A percentile compares a stretch with the other conserved stretches of the same genome.
These are phyloP conservation scores for sheep (Ovis aries) DNA, from an alignment of 2,113 vertebrate species.

Conservation along the genomic window ARS-UI_Ramb_v3.0 NC_056057.1:50503001-50503500, in stretches of 20 bases:
- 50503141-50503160: neutral
- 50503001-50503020: neutral
- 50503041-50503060: neutral
- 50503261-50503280: constrained; percentile 57
- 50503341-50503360: constrained; percentile 72
- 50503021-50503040: neutral
- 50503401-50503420: constrained; percentile 64
- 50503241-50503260: neutral
- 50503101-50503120: neutral
- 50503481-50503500: neutral
- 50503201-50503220: neutral
- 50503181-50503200: neutral
- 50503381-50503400: constrained; percentile 67
- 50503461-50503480: neutral
- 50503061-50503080: neutral
- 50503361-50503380: constrained; percentile 56
- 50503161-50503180: constrained; percentile 37
- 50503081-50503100: neutral
- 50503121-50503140: neutral
- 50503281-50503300: constrained; percentile 74
- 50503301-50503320: constrained; percentile 33
- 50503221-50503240: constrained; percentile 22
- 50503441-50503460: constrained; percentile 57
- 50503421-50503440: constrained; percentile 63
- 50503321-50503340: constrained; percentile 68